Evolutionary conservation across 2,113 vertebrate genomes (phyloP), one percentile per base, ranked within the genome.

Genomic region (Ctenomys sociabilis): DNA sequence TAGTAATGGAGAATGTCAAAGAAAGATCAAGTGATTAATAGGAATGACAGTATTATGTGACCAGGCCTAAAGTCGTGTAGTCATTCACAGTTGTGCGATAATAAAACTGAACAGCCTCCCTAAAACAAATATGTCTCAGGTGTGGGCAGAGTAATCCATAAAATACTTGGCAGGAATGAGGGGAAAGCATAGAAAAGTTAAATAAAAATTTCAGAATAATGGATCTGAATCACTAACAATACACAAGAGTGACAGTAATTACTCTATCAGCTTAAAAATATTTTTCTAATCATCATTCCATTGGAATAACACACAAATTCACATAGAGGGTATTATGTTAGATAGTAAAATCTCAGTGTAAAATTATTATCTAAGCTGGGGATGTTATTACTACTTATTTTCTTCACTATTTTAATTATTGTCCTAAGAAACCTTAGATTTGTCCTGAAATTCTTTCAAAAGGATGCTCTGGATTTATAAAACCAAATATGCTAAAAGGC

Each of bases 401-500:
- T 64, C 49, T 87, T 61, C 40, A 64, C 12, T n/a, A 85, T 49
- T 57, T 64, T 59, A 81, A 70, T 16, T 83, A 61, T 35, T 68
- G 32, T 89, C 63, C 40, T 63, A 85, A 94, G 40, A 87, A 92
- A 88, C 32, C 54, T 88, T 93, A 85, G 11, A 28, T 80, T 8
- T 78, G 12, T 80, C 57, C 72, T 59, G 13, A 89, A 70, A 59
- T 96, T 92, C 37, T 59, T 88, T 82, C 93, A 43, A 82, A 70
- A 68, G 2, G 22, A 91, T 72, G 32, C 11, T 95, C 52, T 78
- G 24, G 57, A 72, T 72, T 95, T 89, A 93, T 66, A 89, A 94
- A 93, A 85, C 35, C 57, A 24, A 7, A 68, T 64, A 84, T 75
- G 10, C 32, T 93, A 95, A 92, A 72, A 72, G 17, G 63, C 30